phyloP scores from a whole-genome alignment of 2,113 vertebrate genomes.

The Thryonomys swinderianus region DNA sequence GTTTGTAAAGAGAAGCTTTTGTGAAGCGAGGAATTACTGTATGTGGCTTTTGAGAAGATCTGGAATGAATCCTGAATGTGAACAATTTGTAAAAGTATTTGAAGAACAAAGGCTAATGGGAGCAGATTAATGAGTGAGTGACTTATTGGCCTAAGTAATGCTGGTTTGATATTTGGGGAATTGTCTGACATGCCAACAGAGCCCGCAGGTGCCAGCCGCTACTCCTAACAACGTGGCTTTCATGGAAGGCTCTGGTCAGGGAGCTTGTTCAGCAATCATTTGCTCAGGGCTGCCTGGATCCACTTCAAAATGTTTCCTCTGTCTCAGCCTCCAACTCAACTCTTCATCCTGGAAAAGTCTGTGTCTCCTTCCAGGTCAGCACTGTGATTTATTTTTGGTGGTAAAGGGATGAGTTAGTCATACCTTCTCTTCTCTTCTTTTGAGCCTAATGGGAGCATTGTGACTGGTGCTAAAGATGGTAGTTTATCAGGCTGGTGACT shows the following conservation, averaged over 20 bases:
- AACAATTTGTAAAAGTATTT: not conserved
- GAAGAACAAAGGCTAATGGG: not conserved
- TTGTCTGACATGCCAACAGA: not conserved
- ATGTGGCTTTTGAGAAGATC: not conserved
- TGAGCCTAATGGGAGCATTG: slow-evolving; percentile 69
- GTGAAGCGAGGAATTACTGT: not conserved
- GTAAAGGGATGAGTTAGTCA: slow-evolving; percentile 78
- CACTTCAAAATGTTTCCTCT: slow-evolving; percentile 70
- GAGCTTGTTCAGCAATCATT: not conserved
- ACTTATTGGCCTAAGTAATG: not conserved
- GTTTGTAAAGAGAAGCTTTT: not conserved
- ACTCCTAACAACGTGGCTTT: not conserved
- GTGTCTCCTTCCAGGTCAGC: slow-evolving; percentile 70
- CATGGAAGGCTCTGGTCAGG: slow-evolving; percentile 24
- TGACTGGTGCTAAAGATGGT: slow-evolving; percentile 66
- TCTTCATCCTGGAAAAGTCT: slow-evolving; percentile 76
- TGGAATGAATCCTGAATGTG: not conserved
- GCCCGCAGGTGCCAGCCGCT: not conserved
- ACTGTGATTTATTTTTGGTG: slow-evolving; percentile 76
- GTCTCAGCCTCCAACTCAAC: slow-evolving; percentile 68
- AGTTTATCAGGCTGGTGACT: slow-evolving; percentile 74
- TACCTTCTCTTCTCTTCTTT: slow-evolving; percentile 64
- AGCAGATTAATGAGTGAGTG: not conserved
- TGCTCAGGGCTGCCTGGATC: slow-evolving; percentile 55
- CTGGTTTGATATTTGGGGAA: not conserved